Conservation (phyloP, 2,797 vertebrate species). For the Sebastes kiyomatsui region DNA sequence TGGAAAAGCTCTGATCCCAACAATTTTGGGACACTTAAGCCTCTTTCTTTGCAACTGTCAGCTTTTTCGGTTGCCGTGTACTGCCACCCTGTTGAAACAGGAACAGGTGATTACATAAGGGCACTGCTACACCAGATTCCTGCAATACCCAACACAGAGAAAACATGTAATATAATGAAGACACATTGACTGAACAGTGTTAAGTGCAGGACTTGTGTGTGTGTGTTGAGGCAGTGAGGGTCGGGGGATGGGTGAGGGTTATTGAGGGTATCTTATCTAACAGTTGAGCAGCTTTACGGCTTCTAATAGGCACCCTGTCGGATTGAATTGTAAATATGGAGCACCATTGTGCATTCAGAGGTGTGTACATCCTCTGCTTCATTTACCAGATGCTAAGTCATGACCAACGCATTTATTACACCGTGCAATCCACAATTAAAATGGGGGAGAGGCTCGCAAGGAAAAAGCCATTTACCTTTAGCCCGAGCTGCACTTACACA, state of each 20-base stretch:
- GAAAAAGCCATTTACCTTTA: slow-evolving; percentile 69
- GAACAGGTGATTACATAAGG: not conserved
- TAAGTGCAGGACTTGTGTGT: slow-evolving; percentile 12
- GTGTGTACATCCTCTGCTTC: slow-evolving; percentile 77
- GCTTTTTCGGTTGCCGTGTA: not conserved
- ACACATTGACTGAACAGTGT: slow-evolving; percentile 24
- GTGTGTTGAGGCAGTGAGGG: not conserved
- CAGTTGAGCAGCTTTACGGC: slow-evolving; percentile 75
- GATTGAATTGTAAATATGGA: slow-evolving; percentile 82
- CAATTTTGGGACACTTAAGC: not conserved
- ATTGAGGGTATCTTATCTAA: slow-evolving; percentile 72
- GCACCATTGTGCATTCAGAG: slow-evolving; percentile 73
- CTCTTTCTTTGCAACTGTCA: not conserved
- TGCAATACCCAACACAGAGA: slow-evolving; percentile 9
- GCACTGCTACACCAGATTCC: slow-evolving; percentile 4
- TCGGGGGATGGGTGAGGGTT: slow-evolving; percentile 17
- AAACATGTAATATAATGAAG: slow-evolving; percentile 33
- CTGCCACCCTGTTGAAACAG: not conserved
- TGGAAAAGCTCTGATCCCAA: not conserved
- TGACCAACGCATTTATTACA: slow-evolving; percentile 78
- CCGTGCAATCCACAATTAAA: slow-evolving; percentile 79
- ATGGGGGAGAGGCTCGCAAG: slow-evolving; percentile 65
- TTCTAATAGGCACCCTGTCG: slow-evolving; percentile 72
- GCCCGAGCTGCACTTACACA: slow-evolving; percentile 69
- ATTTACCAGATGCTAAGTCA: slow-evolving; percentile 80